phyloP scores from a whole-genome alignment of 2,888 invertebrate genomes.

The Saturnia pavonia region DNA sequence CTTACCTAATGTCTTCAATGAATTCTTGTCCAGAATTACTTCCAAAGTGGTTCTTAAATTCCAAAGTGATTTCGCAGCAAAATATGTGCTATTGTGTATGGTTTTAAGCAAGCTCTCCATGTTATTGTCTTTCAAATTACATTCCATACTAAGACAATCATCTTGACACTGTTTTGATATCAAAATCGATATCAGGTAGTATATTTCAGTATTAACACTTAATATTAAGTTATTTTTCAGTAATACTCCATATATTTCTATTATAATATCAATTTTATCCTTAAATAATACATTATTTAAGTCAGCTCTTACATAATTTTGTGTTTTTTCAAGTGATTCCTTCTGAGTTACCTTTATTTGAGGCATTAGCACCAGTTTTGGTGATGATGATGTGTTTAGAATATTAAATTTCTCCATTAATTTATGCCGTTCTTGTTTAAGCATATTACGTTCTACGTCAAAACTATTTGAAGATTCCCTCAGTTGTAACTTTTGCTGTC shows the following conservation, averaged over 20 bases:
- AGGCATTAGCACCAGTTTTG: conserved; percentile 48
- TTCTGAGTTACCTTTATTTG: conserved; percentile 62
- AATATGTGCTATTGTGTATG: conserved; percentile 88
- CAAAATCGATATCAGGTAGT: conserved; percentile 85
- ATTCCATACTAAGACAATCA: conserved; percentile 50
- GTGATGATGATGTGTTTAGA: conserved; percentile 54
- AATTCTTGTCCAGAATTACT: conserved; percentile 82
- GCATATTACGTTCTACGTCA: conserved; percentile 65
- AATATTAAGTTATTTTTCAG: conserved; percentile 83
- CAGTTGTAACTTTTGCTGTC: conserved; percentile 55
- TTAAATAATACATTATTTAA: conserved; percentile 70
- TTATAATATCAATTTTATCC: conserved; percentile 78
- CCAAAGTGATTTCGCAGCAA: conserved; percentile 85
- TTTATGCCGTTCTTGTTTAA: conserved; percentile 72
- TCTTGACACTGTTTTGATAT: conserved; percentile 73
- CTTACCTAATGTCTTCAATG: conserved; percentile 77
- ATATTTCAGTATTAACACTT: conserved; percentile 85
- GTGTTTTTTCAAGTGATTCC: conserved; percentile 47
- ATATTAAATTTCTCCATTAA: conserved; percentile 75
- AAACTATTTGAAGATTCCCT: conserved; percentile 59
- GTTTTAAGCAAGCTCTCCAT: conserved; percentile 65
- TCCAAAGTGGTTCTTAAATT: conserved; percentile 80
- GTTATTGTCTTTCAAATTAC: conserved; percentile 44
- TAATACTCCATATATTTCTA: conserved; percentile 81
- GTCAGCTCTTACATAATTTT: conserved; percentile 63